A percentile compares a stretch with the other conserved stretches of the same genome.
Conservation (phyloP, 2,797 vertebrate species). For the Masticophis lateralis region DNA sequence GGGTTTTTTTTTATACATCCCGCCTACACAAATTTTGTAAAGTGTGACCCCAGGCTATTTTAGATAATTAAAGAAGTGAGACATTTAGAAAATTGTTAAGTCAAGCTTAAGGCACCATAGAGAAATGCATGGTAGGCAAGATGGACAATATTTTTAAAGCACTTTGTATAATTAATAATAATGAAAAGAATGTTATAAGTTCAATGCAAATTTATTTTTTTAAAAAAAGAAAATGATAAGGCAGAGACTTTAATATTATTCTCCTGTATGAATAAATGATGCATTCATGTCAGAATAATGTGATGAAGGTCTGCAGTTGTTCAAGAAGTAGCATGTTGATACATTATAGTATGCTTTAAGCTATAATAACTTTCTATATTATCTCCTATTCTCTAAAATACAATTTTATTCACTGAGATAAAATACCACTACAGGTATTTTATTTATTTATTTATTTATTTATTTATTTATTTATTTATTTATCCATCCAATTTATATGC, state of each 20-base stretch:
- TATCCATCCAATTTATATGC: too few species aligned
- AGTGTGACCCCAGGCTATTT: background rate
- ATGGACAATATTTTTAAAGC: background rate
- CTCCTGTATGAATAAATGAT: background rate
- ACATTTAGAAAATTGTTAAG: conserved; percentile 1
- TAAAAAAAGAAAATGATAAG: background rate
- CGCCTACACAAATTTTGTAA: background rate
- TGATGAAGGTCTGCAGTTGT: background rate
- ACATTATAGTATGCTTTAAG: background rate
- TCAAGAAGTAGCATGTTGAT: background rate
- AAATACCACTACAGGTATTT: background rate
- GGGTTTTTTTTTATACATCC: background rate
- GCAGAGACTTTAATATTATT: background rate
- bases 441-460: too few species aligned
- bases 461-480: too few species aligned
- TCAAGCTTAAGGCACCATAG: background rate
- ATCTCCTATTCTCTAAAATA: background rate
- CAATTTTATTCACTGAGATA: background rate
- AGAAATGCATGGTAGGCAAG: background rate
- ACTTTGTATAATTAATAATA: background rate
- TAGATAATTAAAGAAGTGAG: conserved; percentile 1
- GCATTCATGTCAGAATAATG: background rate
- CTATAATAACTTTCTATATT: background rate
- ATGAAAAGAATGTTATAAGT: background rate
- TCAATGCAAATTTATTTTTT: background rate